A percentile compares a stretch with the other conserved stretches of the same genome.
Conservation (phyloP, 2,888 invertebrate genomes). For the Diarsia dahlii region DNA sequence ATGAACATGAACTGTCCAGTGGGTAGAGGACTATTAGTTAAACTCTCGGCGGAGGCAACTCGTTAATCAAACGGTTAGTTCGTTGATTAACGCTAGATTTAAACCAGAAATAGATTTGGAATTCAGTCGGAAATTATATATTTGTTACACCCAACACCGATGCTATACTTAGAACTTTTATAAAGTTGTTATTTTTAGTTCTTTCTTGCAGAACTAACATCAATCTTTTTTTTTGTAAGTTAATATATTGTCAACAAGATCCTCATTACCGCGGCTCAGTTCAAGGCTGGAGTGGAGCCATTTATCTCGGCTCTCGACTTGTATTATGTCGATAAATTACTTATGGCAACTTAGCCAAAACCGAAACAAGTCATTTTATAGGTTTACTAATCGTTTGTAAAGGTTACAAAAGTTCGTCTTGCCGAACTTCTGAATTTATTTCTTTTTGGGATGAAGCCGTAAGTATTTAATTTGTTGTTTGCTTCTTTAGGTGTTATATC, state of each 20-base stretch:
- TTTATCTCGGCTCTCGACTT: slow-evolving; percentile 78
- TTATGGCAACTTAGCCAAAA: slow-evolving; percentile 70
- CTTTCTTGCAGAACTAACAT: slow-evolving; percentile 40
- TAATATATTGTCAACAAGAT: slow-evolving; percentile 71
- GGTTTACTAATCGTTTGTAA: slow-evolving; percentile 42
- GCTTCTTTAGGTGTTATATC: neutral
- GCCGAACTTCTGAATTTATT: slow-evolving; percentile 43
- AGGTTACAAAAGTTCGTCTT: slow-evolving; percentile 48
- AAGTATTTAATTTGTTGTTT: slow-evolving; percentile 18
- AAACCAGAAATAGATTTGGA: slow-evolving; percentile 31
- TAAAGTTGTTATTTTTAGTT: slow-evolving; percentile 37
- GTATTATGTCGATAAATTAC: slow-evolving; percentile 83
- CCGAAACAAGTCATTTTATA: slow-evolving; percentile 54
- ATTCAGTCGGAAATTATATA: neutral
- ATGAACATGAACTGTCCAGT: slow-evolving; percentile 29
- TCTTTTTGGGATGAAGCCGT: slow-evolving; percentile 6
- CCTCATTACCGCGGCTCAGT: slow-evolving; percentile 70
- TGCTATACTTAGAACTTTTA: slow-evolving; percentile 10
- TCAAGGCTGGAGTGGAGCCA: slow-evolving; percentile 78
- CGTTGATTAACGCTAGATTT: slow-evolving; percentile 40
- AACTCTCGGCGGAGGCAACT: slow-evolving; percentile 30
- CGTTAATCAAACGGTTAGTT: slow-evolving; percentile 50
- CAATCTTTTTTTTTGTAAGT: slow-evolving; percentile 52
- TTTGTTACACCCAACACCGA: slow-evolving; percentile 5
- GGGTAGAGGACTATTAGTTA: slow-evolving; percentile 47